Percentiles rank a stretch among this genome's conserved stretches.
Evolutionary conservation across 2,113 vertebrate genomes (phyloP).

Genomic region (Laticauda laticaudata): DNA sequence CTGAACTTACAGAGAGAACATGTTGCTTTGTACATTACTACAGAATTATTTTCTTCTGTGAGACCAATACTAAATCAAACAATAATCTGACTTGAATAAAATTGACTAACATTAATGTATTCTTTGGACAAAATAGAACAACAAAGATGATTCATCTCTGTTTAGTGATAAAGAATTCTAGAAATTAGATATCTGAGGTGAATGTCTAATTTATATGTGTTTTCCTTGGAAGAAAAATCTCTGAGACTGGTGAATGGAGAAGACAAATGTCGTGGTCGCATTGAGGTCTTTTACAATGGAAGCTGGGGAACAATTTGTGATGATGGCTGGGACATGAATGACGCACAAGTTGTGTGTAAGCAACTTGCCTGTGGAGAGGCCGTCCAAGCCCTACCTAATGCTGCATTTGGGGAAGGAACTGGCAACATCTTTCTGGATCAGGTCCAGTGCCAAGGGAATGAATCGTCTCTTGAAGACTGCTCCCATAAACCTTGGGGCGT

Average conservation of each 20-base stretch:
- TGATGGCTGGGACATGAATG: neutral
- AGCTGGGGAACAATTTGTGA: neutral
- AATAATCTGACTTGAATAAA: no score
- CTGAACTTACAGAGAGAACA: no score
- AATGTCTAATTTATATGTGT: neutral
- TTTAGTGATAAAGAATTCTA: neutral
- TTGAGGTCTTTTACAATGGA: neutral
- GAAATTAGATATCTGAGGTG: rapidly evolving
- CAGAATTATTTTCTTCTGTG: neutral
- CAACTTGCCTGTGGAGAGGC: neutral
- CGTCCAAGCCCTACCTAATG: neutral
- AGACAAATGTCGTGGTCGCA: neutral
- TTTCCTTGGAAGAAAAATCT: neutral
- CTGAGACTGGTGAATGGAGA: neutral
- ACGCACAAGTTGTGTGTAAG: neutral
- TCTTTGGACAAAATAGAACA: neutral
- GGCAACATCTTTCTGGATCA: neutral
- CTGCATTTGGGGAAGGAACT: neutral
- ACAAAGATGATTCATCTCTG: rapidly evolving
- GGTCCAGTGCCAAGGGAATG: neutral
- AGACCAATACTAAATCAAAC: neutral
- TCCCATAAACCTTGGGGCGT: neutral
- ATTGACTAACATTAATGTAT: neutral
- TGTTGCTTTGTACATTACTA: no score
- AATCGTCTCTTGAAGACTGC: neutral